Evolutionary conservation across 1,140 invertebrate species (phyloP).

Genomic region (Drosophila ohnishii): DNA sequence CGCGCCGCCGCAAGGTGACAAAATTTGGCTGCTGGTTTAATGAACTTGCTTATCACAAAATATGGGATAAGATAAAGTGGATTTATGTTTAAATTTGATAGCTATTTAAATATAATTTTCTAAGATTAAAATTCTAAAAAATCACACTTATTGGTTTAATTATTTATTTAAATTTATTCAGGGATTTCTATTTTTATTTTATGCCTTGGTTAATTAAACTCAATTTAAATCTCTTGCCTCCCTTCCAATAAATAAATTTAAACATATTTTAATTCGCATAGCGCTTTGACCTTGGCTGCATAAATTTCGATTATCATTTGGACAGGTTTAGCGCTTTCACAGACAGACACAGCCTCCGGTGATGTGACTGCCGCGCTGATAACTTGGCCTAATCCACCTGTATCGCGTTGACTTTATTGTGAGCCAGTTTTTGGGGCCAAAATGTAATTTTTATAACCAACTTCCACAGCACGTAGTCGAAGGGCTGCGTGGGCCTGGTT

Average conservation of each 20-base stretch:
- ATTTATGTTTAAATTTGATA: not conserved
- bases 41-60: slow-evolving; percentile 4
- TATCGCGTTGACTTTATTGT: slow-evolving; percentile 6
- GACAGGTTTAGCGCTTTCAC: slow-evolving; percentile 13
- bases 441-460: slow-evolving; percentile 43
- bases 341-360: not conserved
- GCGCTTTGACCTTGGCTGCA: not conserved
- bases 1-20: slow-evolving; percentile 2
- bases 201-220: not conserved
- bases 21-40: slow-evolving; percentile 6
- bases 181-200: not conserved
- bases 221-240: not conserved
- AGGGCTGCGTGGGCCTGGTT: slow-evolving; percentile 33
- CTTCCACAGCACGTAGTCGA: slow-evolving; percentile 31
- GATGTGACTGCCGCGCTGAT: slow-evolving; percentile 12
- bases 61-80: not conserved
- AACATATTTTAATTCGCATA: slow-evolving; percentile 3
- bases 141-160: too few species aligned
- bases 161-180: too few species aligned
- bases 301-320: slow-evolving; percentile 19
- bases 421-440: slow-evolving; percentile 13
- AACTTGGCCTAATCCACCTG: slow-evolving; percentile 20
- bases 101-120: not conserved
- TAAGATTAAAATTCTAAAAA: not conserved
- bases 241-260: not conserved